Evolutionary conservation across 2,888 invertebrate genomes (phyloP), one percentile per base, ranked within the genome.

Genomic region (Leucophenga montana): DNA sequence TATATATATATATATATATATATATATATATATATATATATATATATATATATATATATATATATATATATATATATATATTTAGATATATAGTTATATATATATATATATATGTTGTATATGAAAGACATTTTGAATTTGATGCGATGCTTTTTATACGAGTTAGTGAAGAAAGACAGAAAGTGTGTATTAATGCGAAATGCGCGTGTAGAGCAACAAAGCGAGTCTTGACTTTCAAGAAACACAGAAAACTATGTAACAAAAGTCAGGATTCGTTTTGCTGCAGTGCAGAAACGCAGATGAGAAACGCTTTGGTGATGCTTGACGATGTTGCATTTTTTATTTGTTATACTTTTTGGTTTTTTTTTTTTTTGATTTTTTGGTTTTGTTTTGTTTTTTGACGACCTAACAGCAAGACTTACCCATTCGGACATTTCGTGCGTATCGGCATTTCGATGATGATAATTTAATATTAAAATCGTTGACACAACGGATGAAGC

Each of bases 361-460:
- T 73, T 78, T 70, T 82, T 78, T 79, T 73, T 77, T 75, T 73
- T 64, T 72, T 72, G 66, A 71, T 73, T 74, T 70, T 68, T 72
- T 72, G 22, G 74, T 68, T 71, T 69, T 70, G 62, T 73, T 33
- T 66, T 74, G 53, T 71, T 70, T 66, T 68, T 74, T 75, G 71
- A 46, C 22, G 73, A 81, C 78, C 80, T 79, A 74, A 56, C n/a
- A 5, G 70, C 75, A 74, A 77, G 76, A 91, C 93, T 91, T 92
- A 98, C 98, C 97, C 97, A 98, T 88, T 94, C 93, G 87, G 97
- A 96, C 97, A 98, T 97, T 90, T 95, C 95, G 90, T 98, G 97
- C 82, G 97, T 97, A 90, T 97, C 97, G 83, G 97, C 93, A 89
- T 96, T 97, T 88, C 98, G 93, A 91, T 98, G 98, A 91, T 98